These are phyloP conservation scores for Asarcornis scutulata DNA, from an alignment of 2,113 vertebrate species.

Conservation along the genomic window DNA sequence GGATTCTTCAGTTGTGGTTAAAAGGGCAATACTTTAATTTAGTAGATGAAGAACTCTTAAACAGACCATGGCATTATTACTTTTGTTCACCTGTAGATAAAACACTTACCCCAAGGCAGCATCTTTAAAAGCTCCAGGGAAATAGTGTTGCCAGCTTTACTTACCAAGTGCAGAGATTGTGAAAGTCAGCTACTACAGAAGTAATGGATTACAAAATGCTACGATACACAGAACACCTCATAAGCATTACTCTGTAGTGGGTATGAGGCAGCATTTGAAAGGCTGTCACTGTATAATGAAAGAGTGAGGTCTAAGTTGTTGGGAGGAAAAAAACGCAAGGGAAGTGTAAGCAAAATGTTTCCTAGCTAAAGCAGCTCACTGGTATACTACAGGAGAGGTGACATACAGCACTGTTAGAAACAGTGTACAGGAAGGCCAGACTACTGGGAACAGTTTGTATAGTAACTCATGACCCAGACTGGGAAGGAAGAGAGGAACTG, in stretches of 20 bases:
- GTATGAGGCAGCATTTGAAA: not conserved
- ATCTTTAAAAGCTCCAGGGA: not conserved
- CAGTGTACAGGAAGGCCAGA: not conserved
- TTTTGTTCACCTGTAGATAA: not conserved
- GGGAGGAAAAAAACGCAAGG: not conserved
- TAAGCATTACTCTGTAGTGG: not conserved
- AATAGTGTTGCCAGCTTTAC: not conserved
- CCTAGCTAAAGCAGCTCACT: not conserved
- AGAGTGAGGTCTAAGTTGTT: not conserved
- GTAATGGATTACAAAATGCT: not conserved
- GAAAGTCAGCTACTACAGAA: not conserved
- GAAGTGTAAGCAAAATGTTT: not conserved
- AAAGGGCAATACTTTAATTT: not conserved
- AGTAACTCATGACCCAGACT: not conserved
- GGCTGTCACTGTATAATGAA: fast-evolving
- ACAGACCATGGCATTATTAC: not conserved
- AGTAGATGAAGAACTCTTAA: not conserved
- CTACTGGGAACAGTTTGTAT: not conserved
- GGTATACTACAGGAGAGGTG: not conserved
- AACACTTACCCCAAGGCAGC: not conserved
- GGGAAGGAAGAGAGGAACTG: not conserved
- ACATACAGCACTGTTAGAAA: not conserved
- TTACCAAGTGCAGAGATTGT: not conserved
- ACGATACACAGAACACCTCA: not conserved
- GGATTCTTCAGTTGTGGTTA: not conserved